Percentiles rank a stretch among this genome's conserved stretches.
phyloP scores from a whole-genome alignment of 2,797 vertebrate genomes.

The Ibycter americanus region DNA sequence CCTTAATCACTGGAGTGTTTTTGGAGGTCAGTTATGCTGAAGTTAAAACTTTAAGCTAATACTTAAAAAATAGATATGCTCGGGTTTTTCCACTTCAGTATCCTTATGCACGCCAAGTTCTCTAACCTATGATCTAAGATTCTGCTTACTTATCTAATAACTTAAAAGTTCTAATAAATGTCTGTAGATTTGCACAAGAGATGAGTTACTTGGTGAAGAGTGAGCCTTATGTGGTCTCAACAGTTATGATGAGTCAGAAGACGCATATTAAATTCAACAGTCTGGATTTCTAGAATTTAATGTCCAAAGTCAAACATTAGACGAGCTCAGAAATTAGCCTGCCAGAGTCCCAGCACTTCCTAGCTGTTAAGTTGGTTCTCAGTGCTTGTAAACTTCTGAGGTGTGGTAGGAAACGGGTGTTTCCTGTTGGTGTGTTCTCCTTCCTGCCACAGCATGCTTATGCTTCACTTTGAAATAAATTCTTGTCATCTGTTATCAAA shows the following conservation, averaged over 20 bases:
- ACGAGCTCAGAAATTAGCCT: background rate
- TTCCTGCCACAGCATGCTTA: background rate
- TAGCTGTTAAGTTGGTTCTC: background rate
- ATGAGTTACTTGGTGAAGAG: background rate
- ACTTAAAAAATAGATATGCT: background rate
- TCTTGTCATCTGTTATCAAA: background rate
- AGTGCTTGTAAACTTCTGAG: background rate
- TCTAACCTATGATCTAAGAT: background rate
- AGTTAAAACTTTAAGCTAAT: slow-evolving; percentile 28
- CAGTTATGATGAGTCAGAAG: background rate
- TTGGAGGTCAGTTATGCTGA: slow-evolving; percentile 88
- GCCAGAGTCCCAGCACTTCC: background rate
- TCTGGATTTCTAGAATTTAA: background rate
- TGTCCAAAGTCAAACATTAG: background rate
- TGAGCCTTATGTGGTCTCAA: background rate
- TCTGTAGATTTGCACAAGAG: background rate
- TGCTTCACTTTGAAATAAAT: background rate
- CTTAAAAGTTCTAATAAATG: background rate
- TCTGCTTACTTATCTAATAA: background rate
- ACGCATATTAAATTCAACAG: background rate
- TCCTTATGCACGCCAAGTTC: background rate
- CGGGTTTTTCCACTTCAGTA: background rate
- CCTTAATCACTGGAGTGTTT: slow-evolving; percentile 95
- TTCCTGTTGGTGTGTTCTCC: background rate
- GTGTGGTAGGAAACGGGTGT: background rate